Evolutionary conservation across 2,113 vertebrate species (phyloP), one percentile per base, ranked within the genome.

Genomic region (Emydocephalus ijimae): DNA sequence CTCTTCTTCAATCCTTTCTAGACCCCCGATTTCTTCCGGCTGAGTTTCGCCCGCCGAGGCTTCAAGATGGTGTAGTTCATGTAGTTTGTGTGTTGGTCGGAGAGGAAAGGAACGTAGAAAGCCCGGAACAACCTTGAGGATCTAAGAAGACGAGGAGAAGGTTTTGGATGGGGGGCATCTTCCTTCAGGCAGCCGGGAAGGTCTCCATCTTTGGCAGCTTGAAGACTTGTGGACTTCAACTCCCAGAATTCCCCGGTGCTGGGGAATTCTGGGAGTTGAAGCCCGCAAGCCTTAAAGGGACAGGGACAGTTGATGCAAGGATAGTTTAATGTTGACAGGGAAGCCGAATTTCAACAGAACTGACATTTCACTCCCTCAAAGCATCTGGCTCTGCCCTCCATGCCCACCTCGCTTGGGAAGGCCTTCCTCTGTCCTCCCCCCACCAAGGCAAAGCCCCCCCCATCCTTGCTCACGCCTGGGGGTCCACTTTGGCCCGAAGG

Each of bases 61-160:
- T 98, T 98, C 52, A 99, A 96, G 92, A 99, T 98, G 26, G 96
- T 98, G 29, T 99, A 99, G 96, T 98, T 98, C 57, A 94, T 95
- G 85, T 98, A 98, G 0, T 93, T 92, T 0, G 98, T 98, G 93
- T 98, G 96, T 64, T 96, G 97, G 52, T 98, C 98, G 0, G 98
- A 99, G 74, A 99, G 95, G 87, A 98, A 95, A 0, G 98, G 98
- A 87, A 99, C 0, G 89, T 98, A 99, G 96, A 99, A 98, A 0
- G 98, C 98, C 88, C 98, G 97, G 85, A 98, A 96, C 64, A 98
- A 95, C 95, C 95, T 96, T 0, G 98, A 98, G 69, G 98, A 99
- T 96, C 98, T 99, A 96, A 50, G 56, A 54, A 24, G 94, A 81
- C 2, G 18, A 81, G 2, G 1, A 18, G 69, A 20, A 18, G 34